Conservation (phyloP, 2,797 vertebrate genomes). For the Alfaro cultratus region DNA sequence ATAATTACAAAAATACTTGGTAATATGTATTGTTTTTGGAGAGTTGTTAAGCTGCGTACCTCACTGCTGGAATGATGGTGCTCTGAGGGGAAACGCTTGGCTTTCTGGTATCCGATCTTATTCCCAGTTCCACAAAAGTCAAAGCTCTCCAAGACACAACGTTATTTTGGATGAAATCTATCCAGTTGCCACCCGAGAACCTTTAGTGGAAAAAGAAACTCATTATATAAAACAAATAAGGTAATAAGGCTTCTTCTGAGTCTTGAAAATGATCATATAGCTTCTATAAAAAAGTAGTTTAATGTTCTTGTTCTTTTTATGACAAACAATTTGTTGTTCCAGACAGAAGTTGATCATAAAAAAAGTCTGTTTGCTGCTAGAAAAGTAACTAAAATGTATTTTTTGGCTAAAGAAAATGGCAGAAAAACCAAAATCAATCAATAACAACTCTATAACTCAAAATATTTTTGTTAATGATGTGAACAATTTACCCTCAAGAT, state of each 20-base stretch:
- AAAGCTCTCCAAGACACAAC: neutral
- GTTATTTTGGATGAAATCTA: accelerated
- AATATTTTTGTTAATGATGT: neutral
- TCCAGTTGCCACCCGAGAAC: neutral
- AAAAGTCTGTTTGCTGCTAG: neutral
- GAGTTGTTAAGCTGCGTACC: conserved; percentile 21
- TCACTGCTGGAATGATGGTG: conserved; percentile 46
- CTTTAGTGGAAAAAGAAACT: conserved; percentile 7
- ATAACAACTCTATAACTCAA: neutral
- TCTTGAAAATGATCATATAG: neutral
- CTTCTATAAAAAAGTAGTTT: neutral
- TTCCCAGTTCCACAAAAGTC: conserved; percentile 53
- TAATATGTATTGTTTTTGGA: neutral
- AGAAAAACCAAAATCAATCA: neutral
- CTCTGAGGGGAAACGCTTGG: conserved; percentile 62
- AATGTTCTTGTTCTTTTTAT: neutral
- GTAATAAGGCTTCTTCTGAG: neutral
- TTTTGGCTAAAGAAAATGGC: neutral
- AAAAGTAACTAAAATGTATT: neutral
- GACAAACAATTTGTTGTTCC: neutral
- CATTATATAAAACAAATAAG: neutral
- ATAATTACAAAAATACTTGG: too few species aligned
- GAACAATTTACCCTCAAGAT: neutral
- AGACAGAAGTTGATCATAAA: neutral
- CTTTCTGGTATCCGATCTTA: conserved; percentile 49